Base-by-base conservation (phyloP, 2,888 invertebrate genomes). In the Dryobotodes eremita region DNA sequence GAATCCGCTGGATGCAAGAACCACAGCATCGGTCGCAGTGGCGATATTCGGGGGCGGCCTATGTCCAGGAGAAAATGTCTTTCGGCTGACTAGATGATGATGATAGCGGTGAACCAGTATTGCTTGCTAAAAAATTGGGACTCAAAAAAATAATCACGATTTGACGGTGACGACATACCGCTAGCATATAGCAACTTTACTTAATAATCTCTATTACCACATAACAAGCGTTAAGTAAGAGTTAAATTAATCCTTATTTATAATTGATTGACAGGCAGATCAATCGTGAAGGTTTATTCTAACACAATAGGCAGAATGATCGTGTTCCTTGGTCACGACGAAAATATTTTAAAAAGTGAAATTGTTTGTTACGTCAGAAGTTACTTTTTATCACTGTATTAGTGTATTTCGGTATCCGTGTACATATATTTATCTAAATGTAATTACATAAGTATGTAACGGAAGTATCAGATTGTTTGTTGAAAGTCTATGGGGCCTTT, bases 281-380 rank as follows among this genome's bases (percentile, higher is more conserved):
- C 71, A 64, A 10, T 84, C 70, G 71, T 68, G 75, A 66, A 77
- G 42, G 50, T 65, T 61, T 61, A 36, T n/a, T 31, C 31, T 50
- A n/a, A 57, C 57, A 80, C 78, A 79, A 84, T 77, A 70, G 75
- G 79, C 53, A 57, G 79, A 76, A 36, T 20, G 8, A n/a, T 85
- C 86, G 80, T 87, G 86, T 72, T 0, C 23, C 46, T 36, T 8
- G 77, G 84, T 90, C 90, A 90, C 90, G 90, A 89, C 71, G 70
- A 20, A 76, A 66, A 61, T 46, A 17, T 59, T 68, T 26, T 0
- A 77, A 89, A 88, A 90, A 90, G 90, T 90, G 90, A 90, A 91
- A 90, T 83, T 82, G 53, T 53, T 64, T 69, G n/a, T 88, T 88
- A 46, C 87, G 68, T 88, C 72, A 84, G 11, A 36, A 66, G 20